Conservation (phyloP, 2,797 vertebrate species). For the Mastacembelus armatus region DNA sequence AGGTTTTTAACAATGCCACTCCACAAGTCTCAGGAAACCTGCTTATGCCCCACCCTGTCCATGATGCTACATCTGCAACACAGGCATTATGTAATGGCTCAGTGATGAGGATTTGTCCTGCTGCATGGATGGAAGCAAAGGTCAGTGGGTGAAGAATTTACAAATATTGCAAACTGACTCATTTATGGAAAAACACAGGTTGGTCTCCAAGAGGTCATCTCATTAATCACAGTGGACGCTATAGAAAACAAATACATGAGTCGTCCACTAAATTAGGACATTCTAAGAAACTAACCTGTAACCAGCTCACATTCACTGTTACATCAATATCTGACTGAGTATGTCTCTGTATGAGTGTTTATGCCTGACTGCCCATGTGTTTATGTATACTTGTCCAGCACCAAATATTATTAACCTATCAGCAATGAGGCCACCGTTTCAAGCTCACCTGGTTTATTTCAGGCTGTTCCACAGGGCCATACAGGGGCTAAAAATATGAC, state of each 20-base stretch:
- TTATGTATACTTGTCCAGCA: slow-evolving; percentile 34
- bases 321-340: slow-evolving; percentile 18
- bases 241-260: slow-evolving; percentile 37
- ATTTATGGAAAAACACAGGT: slow-evolving; percentile 25
- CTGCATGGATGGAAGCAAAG: slow-evolving; percentile 6
- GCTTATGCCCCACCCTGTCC: not conserved
- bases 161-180: slow-evolving; percentile 26
- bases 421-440: slow-evolving; percentile 41
- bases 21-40: too few relatives aligned
- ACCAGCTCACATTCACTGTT: slow-evolving; percentile 23
- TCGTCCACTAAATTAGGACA: slow-evolving; percentile 29
- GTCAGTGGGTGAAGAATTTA: slow-evolving; percentile 14
- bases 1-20: too few relatives aligned
- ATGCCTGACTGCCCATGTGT: slow-evolving; percentile 1
- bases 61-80: not conserved
- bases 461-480: slow-evolving; percentile 36
- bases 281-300: slow-evolving; percentile 33
- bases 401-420: slow-evolving; percentile 57
- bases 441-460: slow-evolving; percentile 69
- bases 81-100: not conserved
- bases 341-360: not conserved
- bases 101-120: not conserved
- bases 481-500: slow-evolving; percentile 60
- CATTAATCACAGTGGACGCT: slow-evolving; percentile 39
- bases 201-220: not conserved